These are phyloP conservation scores for Bombus difficillimus DNA, from an alignment of 1,140 invertebrate species.

Conservation along the genomic window DNA sequence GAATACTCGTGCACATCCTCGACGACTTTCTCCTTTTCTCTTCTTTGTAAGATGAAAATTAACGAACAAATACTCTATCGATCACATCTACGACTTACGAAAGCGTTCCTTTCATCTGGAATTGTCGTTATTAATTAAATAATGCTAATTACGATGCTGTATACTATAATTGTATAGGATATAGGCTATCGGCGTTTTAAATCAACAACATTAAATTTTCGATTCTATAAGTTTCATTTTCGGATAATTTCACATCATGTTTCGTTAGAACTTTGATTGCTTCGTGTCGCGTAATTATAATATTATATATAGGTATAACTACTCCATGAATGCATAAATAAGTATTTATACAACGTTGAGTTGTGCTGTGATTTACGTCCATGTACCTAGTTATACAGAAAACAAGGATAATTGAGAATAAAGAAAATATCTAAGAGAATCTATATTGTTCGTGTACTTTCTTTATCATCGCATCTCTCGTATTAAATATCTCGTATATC, in stretches of 20 bases:
- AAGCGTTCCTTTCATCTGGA: neutral
- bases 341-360: constrained; percentile 56
- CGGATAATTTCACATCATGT: neutral
- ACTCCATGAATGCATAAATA: constrained; percentile 41
- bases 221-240: neutral
- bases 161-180: neutral
- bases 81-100: neutral
- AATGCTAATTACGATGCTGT: constrained; percentile 2
- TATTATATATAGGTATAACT: constrained; percentile 33
- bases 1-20: neutral
- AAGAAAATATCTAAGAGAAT: constrained; percentile 12
- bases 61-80: too few relatives aligned
- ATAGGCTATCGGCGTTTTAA: constrained; percentile 10
- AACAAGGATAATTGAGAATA: constrained; percentile 44
- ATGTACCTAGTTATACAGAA: constrained; percentile 61
- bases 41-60: too few relatives aligned
- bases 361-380: constrained; percentile 66
- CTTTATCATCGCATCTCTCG: too few relatives aligned
- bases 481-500: too few relatives aligned
- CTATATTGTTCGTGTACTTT: too few relatives aligned
- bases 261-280: neutral
- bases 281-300: neutral
- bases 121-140: constrained; percentile 17
- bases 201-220: neutral
- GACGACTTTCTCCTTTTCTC: neutral